These are phyloP conservation scores for Saccopteryx leptura DNA, from an alignment of 2,113 vertebrate genomes.

Conservation along the genomic window DNA sequence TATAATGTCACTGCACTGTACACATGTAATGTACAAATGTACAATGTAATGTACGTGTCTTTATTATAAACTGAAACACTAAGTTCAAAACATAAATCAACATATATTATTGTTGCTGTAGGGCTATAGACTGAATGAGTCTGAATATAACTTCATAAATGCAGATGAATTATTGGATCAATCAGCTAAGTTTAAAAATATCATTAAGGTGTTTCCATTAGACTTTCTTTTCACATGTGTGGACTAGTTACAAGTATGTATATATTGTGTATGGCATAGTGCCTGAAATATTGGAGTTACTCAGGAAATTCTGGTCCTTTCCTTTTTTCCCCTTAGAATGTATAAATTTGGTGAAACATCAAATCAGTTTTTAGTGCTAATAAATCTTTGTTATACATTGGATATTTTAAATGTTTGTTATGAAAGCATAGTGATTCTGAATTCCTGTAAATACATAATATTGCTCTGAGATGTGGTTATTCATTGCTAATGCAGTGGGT, in stretches of 20 bases:
- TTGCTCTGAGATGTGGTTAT: not conserved
- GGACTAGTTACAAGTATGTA: not conserved
- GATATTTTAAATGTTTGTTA: not conserved
- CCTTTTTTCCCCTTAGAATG: not conserved
- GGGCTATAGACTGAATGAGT: not conserved
- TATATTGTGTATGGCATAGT: too few relatives aligned
- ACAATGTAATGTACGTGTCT: not conserved
- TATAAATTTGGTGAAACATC: not conserved
- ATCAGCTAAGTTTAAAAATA: constrained; percentile 6
- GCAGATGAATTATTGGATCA: not conserved
- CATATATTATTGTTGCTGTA: not conserved
- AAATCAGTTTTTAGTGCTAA: not conserved
- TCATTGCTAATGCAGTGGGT: not conserved
- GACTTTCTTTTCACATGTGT: not conserved
- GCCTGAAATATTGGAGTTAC: not conserved
- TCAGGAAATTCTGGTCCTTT: not conserved
- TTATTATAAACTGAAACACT: constrained; percentile 8
- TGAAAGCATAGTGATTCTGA: not conserved
- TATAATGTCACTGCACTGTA: not conserved
- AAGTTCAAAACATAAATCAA: constrained; percentile 4
- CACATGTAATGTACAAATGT: not conserved
- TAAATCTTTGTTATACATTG: not conserved
- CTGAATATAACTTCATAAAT: not conserved
- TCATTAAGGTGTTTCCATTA: not conserved
- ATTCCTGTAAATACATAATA: not conserved